Conservation (phyloP, 2,113 vertebrate species). For the Rhinolophus sinicus region DNA sequence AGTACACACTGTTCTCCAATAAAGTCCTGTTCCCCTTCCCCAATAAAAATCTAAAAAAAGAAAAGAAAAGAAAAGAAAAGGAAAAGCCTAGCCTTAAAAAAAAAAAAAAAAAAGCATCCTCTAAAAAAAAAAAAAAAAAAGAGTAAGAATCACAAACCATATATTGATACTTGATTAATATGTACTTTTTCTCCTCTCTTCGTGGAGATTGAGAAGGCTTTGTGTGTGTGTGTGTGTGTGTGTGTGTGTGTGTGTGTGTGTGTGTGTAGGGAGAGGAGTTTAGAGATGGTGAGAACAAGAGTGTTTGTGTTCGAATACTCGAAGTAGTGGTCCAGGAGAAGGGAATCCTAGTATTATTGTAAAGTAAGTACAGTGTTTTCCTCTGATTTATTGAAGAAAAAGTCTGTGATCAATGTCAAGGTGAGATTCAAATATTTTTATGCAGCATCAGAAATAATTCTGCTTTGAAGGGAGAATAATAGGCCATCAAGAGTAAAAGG, state of each 20-base stretch:
- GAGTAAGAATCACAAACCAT: background rate
- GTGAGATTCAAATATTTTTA: conserved; percentile 50
- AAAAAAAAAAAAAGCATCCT: too few relatives aligned
- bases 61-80: too few relatives aligned
- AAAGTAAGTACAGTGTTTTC: background rate
- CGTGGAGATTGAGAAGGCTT: background rate
- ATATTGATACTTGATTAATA: background rate
- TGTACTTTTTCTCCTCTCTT: background rate
- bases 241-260: background rate
- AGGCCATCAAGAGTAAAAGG: background rate
- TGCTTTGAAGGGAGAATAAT: conserved; percentile 27
- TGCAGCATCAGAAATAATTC: background rate
- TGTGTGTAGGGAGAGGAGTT: background rate
- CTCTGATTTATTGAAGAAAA: conserved; percentile 27
- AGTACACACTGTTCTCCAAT: too few relatives aligned
- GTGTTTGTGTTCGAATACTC: background rate
- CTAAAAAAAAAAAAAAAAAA: background rate
- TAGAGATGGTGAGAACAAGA: background rate
- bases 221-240: background rate
- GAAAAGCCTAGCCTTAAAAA: too few relatives aligned
- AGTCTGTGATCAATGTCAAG: background rate
- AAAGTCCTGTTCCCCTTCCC: too few relatives aligned
- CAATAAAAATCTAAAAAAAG: too few relatives aligned
- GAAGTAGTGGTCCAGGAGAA: background rate
- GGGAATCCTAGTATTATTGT: background rate